These are phyloP conservation scores for Drosophila carrolli DNA, from an alignment of 1,140 invertebrate species.

Conservation along the genomic window DNA sequence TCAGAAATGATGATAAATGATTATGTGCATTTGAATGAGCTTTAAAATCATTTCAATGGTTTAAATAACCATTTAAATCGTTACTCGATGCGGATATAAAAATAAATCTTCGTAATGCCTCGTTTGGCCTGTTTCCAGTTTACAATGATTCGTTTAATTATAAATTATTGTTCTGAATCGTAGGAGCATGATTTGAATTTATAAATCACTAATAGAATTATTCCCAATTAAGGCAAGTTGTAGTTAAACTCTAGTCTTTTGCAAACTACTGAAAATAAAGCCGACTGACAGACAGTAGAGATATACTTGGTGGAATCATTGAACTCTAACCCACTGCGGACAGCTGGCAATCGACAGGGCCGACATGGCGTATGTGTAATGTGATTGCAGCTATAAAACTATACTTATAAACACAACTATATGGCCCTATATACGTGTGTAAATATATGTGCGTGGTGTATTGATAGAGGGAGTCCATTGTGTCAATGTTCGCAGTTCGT, in stretches of 20 bases:
- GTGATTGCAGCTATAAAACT: constrained; percentile 48
- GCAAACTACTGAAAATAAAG: not conserved
- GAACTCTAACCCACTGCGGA: constrained; percentile 65
- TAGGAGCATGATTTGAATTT: not conserved
- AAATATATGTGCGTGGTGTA: constrained; percentile 6
- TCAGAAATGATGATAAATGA: constrained; percentile 33
- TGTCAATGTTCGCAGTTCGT: constrained; percentile 49
- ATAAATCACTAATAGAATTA: not conserved
- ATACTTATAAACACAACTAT: constrained; percentile 49
- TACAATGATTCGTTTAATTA: constrained; percentile 8
- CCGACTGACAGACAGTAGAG: not conserved
- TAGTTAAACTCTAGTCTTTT: not conserved
- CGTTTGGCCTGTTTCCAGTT: not conserved
- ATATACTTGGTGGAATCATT: constrained; percentile 39
- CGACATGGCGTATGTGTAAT: constrained; percentile 57
- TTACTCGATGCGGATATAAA: constrained; percentile 16
- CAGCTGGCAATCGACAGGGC: constrained; percentile 24
- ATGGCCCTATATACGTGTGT: constrained; percentile 2
- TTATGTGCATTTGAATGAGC: constrained; percentile 3
- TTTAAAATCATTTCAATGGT: constrained; percentile 1
- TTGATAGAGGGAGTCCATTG: constrained; percentile 47
- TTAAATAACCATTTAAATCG: constrained; percentile 1
- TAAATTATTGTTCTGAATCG: constrained; percentile 12
- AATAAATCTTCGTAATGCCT: not conserved
- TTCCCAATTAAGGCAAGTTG: not conserved